Conservation (phyloP, 2,113 vertebrate genomes). For the Dunckerocampus dactyliophorus region DNA sequence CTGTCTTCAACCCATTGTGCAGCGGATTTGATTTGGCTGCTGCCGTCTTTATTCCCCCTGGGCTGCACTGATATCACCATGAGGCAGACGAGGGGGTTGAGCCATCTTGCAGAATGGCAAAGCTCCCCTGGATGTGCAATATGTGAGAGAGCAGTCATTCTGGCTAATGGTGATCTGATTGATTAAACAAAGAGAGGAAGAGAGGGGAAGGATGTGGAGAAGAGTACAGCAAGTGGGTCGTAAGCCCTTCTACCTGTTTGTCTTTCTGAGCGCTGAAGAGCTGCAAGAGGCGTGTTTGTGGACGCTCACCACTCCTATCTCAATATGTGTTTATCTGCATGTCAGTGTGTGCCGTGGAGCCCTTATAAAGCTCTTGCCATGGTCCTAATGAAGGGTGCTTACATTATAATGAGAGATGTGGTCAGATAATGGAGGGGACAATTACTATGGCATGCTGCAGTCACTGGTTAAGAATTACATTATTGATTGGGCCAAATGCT, state of each 20-base stretch:
- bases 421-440: conserved; percentile 62
- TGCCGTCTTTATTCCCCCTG: conserved; percentile 58
- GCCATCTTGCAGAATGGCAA: conserved; percentile 56
- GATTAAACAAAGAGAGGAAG: conserved; percentile 49
- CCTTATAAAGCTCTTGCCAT: conserved; percentile 1
- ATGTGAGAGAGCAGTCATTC: conserved; percentile 52
- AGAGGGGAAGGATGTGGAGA: conserved; percentile 8
- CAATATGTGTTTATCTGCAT: not conserved
- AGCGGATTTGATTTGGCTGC: conserved; percentile 47
- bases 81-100: conserved; percentile 43
- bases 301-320: conserved; percentile 6
- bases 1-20: conserved; percentile 22
- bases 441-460: conserved; percentile 48
- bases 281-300: too few relatives aligned
- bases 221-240: conserved; percentile 25
- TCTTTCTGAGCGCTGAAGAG: conserved; percentile 3
- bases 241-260: conserved; percentile 21
- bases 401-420: conserved; percentile 58
- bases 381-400: conserved; percentile 50
- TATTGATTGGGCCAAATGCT: conserved; percentile 51
- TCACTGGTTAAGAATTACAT: conserved; percentile 56
- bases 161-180: conserved; percentile 56
- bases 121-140: conserved; percentile 52
- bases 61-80: conserved; percentile 45
- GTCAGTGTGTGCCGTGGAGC: too few relatives aligned